phyloP scores from a whole-genome alignment of 23 tunicate genomes.

The Aplidium turbinatum region DNA sequence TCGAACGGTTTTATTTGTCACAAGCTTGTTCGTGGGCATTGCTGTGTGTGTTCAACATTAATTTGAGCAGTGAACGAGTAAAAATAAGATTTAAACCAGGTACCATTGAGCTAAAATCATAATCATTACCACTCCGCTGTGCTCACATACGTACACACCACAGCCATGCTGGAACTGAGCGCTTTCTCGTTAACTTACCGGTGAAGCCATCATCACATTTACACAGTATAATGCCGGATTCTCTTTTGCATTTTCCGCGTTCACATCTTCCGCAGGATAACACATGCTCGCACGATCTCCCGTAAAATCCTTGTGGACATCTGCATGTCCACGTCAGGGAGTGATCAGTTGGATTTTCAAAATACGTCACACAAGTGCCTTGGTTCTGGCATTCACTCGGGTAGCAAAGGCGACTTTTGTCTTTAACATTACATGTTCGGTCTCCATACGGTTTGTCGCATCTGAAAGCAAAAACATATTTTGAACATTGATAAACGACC shows the following conservation, averaged over 20 bases:
- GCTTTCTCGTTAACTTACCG: conserved; percentile 9
- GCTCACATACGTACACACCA: neutral
- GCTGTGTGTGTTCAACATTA: neutral
- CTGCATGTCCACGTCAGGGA: conserved; percentile 12
- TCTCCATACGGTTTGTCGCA: conserved; percentile 46
- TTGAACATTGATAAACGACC: too few species aligned
- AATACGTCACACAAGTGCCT: conserved; percentile 40
- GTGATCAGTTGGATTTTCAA: neutral
- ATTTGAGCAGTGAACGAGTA: too few species aligned
- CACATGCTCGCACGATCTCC: conserved; percentile 26
- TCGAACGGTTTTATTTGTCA: too few species aligned
- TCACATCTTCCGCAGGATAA: neutral
- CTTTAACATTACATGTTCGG: conserved; percentile 7
- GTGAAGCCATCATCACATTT: conserved; percentile 25
- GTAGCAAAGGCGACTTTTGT: conserved; percentile 25
- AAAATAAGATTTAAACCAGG: neutral
- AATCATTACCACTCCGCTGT: neutral
- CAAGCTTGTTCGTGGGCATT: neutral
- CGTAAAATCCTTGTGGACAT: conserved; percentile 56
- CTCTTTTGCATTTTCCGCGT: neutral
- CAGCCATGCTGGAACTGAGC: neutral
- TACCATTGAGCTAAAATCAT: too few species aligned
- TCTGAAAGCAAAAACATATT: conserved; percentile 30
- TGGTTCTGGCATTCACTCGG: conserved; percentile 27
- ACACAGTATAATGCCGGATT: neutral